Percentiles rank a stretch among this genome's conserved stretches.
phyloP scores from a whole-genome alignment of 2,888 invertebrate genomes.

The Drosophila melanosoma region DNA sequence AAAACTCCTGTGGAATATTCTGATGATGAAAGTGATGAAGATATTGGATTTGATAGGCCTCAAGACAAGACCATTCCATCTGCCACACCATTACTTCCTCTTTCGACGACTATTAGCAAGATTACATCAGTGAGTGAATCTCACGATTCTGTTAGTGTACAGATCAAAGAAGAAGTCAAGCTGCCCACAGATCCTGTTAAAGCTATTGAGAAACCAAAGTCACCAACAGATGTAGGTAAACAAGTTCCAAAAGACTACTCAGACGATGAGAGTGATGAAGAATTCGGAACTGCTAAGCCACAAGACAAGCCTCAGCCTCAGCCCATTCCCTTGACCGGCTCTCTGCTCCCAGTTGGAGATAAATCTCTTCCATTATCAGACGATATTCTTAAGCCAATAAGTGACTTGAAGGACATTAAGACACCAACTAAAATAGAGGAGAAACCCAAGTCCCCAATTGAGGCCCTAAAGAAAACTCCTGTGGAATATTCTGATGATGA shows the following conservation, averaged over 20 bases:
- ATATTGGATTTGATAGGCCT: not conserved
- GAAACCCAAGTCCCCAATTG: slow-evolving; percentile 1
- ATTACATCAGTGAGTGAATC: not conserved
- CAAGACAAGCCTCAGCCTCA: slow-evolving; percentile 9
- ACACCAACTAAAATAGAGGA: slow-evolving; percentile 4
- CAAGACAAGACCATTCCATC: not conserved
- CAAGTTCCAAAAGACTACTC: not conserved
- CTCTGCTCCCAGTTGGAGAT: slow-evolving; percentile 3
- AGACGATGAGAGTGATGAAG: not conserved
- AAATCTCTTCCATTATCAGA: slow-evolving; percentile 16
- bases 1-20: not conserved
- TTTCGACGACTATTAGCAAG: not conserved
- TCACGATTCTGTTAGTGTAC: not conserved
- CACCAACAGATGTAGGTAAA: not conserved
- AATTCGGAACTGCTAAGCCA: not conserved
- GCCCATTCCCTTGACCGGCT: not conserved
- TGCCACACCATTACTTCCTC: not conserved
- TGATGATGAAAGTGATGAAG: not conserved
- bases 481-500: not conserved
- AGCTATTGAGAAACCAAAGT: not conserved
- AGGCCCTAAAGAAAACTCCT: not conserved
- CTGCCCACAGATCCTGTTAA: not conserved
- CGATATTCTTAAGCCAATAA: slow-evolving; percentile 3
- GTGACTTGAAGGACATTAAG: not conserved
- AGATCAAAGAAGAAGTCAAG: not conserved